phyloP scores from a whole-genome alignment of 2,113 vertebrate species.

The Macaca nemestrina region DNA sequence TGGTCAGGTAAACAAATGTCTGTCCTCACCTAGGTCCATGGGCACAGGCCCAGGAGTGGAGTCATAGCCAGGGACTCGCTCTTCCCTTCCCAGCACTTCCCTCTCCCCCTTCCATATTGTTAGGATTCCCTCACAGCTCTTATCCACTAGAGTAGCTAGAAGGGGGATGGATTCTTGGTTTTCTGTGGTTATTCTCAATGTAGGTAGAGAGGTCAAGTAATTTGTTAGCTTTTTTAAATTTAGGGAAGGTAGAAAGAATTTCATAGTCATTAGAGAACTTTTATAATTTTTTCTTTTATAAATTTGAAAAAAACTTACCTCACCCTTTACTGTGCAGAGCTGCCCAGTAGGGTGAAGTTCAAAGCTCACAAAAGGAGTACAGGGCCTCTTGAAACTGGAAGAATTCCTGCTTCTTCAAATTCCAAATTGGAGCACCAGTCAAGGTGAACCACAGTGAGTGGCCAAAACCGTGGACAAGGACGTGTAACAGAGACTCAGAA shows the following conservation, averaged over 20 bases:
- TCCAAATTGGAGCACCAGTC: not conserved
- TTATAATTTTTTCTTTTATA: not conserved
- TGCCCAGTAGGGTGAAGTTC: not conserved
- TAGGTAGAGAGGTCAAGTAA: not conserved
- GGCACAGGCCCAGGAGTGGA: no score
- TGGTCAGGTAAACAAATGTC: no score
- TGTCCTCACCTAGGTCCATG: no score
- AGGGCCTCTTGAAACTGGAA: not conserved
- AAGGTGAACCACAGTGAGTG: not conserved
- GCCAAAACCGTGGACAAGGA: not conserved
- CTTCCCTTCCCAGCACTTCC: no score
- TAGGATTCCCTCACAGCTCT: not conserved
- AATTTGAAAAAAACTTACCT: not conserved
- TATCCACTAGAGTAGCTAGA: not conserved
- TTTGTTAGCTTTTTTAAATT: not conserved
- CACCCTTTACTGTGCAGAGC: not conserved
- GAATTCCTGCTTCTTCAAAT: not conserved
- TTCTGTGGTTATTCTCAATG: not conserved
- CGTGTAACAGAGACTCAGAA: not conserved
- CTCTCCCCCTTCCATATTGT: rapidly evolving
- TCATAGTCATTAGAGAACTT: not conserved
- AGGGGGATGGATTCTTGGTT: not conserved
- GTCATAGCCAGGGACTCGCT: no score
- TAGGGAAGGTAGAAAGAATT: not conserved
- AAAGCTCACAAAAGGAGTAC: not conserved